Conservation (phyloP, 1,140 invertebrate species). For the Sinonovacula constricta region DNA sequence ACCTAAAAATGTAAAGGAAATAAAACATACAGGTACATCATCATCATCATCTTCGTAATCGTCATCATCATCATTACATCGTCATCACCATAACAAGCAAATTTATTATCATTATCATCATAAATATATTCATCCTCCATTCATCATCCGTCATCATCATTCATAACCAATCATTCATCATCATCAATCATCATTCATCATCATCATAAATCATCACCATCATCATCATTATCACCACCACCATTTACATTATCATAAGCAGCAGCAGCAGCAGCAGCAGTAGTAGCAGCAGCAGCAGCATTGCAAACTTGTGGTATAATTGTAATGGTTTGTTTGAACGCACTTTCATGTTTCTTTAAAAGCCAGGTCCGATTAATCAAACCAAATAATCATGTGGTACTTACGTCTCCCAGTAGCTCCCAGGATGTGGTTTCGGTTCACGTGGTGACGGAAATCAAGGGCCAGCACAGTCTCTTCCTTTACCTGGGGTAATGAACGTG, state of each 20-base stretch:
- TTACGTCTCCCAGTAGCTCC: slow-evolving; percentile 41
- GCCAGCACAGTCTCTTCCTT: slow-evolving; percentile 9
- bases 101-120: neutral
- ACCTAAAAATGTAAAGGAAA: neutral
- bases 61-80: neutral
- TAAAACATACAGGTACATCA: neutral
- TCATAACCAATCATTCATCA: no score
- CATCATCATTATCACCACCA: neutral
- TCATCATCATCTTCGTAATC: neutral
- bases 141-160: no score
- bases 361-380: neutral
- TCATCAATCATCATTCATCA: no score
- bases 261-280: neutral
- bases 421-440: slow-evolving; percentile 29
- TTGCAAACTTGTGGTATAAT: neutral
- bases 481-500: slow-evolving; percentile 39
- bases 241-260: neutral
- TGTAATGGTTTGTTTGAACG: no score
- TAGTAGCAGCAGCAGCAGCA: neutral
- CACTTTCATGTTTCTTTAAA: no score
- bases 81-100: neutral
- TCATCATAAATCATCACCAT: neutral
- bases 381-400: neutral
- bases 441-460: slow-evolving; percentile 34
- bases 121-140: no score